A percentile compares a stretch with the other conserved stretches of the same genome.
These are phyloP conservation scores for Meteorus sp. DNA, from an alignment of 1,140 invertebrate species.

Conservation along the genomic window DNA sequence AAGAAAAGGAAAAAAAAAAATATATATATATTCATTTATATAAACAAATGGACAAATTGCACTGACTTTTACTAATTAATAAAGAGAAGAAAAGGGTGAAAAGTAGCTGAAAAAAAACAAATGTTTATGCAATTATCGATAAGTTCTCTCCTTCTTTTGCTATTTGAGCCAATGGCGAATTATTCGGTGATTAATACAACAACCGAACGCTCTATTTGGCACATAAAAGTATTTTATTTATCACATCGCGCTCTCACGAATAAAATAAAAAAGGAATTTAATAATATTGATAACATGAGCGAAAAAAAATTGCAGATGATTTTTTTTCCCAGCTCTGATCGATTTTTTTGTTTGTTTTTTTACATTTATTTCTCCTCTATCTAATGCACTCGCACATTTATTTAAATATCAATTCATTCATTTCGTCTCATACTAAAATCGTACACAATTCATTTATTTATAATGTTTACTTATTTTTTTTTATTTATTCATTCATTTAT, in stretches of 20 bases:
- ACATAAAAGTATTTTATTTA: conserved; percentile 1
- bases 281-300: no score
- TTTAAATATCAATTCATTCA: no score
- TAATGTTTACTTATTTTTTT: conserved; percentile 6
- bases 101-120: conserved; percentile 18
- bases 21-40: conserved; percentile 43
- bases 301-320: no score
- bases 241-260: no score
- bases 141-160: conserved; percentile 2
- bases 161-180: neutral
- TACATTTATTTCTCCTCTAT: no score
- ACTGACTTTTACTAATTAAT: conserved; percentile 45
- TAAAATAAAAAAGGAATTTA: no score
- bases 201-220: no score
- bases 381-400: no score
- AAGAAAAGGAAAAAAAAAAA: no score
- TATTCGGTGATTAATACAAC: no score
- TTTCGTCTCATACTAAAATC: neutral
- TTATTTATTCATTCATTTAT: neutral
- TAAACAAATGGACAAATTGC: conserved; percentile 55
- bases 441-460: conserved; percentile 1
- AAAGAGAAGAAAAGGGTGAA: conserved; percentile 9
- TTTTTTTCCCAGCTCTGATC: no score
- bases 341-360: no score
- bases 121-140: neutral